Conservation (phyloP, 1,140 invertebrate species). For the Hirudo medicinalis region DNA sequence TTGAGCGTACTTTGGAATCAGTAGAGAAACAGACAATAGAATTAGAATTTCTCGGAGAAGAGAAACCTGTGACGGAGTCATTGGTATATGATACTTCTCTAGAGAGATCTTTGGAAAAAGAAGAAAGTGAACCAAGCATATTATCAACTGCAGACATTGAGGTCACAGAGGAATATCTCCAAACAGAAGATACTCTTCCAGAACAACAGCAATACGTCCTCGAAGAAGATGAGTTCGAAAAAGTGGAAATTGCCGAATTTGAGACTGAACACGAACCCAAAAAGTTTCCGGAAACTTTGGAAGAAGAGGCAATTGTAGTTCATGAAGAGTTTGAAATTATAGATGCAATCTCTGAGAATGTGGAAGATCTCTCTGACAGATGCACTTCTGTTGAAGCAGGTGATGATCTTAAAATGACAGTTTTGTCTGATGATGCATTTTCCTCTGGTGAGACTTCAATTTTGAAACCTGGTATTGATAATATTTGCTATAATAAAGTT, state of each 20-base stretch:
- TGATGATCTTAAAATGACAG: no score
- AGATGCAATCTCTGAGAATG: not conserved
- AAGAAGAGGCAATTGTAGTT: not conserved
- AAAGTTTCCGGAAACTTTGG: not conserved
- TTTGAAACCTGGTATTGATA: no score
- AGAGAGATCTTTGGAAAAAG: not conserved
- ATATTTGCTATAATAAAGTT: no score
- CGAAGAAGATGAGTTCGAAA: not conserved
- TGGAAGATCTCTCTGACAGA: not conserved
- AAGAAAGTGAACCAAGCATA: not conserved
- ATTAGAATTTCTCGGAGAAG: not conserved
- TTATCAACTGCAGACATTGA: not conserved
- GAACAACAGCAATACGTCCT: not conserved
- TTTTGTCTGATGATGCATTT: no score
- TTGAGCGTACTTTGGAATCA: not conserved
- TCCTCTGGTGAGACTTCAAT: no score
- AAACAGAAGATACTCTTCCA: not conserved
- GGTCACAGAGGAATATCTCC: not conserved
- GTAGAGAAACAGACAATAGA: not conserved
- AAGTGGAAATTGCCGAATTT: not conserved
- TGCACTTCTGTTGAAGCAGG: not conserved
- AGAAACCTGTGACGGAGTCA: not conserved
- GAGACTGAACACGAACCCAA: not conserved
- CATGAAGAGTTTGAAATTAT: not conserved
- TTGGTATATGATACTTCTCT: not conserved